Evolutionary conservation across 2,888 invertebrate species (phyloP).

Genomic region (Dicyrtomina minuta): DNA sequence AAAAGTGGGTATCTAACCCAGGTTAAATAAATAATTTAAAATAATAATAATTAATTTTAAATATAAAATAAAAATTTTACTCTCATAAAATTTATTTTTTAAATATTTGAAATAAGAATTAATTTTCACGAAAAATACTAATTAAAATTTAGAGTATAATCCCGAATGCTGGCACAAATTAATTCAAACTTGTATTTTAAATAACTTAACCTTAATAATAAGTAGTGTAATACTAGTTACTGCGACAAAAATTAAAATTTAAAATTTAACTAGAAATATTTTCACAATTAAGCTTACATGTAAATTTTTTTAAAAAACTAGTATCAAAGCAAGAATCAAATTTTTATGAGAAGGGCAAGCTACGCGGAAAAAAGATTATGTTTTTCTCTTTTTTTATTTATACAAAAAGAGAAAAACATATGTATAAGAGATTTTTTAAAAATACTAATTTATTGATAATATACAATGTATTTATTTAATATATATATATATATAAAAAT

Average conservation of each 20-base stretch:
- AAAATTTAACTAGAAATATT: slow-evolving; percentile 15
- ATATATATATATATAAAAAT: too few species aligned
- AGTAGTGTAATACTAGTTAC: slow-evolving; percentile 6
- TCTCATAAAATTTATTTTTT: slow-evolving; percentile 56
- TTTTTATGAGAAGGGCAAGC: neutral
- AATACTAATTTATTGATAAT: too few species aligned
- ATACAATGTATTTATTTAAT: too few species aligned
- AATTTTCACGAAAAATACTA: slow-evolving; percentile 61
- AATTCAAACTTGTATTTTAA: slow-evolving; percentile 61
- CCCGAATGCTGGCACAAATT: slow-evolving; percentile 72
- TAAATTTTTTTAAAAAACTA: slow-evolving; percentile 53
- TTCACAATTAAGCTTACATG: neutral
- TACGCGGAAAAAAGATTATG: slow-evolving; percentile 37
- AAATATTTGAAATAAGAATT: slow-evolving; percentile 55
- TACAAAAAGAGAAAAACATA: slow-evolving; percentile 35
- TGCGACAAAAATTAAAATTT: too few species aligned
- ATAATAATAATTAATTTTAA: slow-evolving; percentile 57
- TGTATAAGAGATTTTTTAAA: too few species aligned
- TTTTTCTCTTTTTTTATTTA: slow-evolving; percentile 59
- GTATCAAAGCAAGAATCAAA: slow-evolving; percentile 57
- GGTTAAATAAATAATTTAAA: slow-evolving; percentile 59
- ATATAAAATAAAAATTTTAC: slow-evolving; percentile 62
- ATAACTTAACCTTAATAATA: slow-evolving; percentile 59
- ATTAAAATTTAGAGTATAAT: slow-evolving; percentile 62
- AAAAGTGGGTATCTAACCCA: slow-evolving; percentile 71